Percentiles rank a stretch among this genome's conserved stretches.
Evolutionary conservation across 2,113 vertebrate genomes (phyloP).

Genomic region (Hemicordylus capensis): DNA sequence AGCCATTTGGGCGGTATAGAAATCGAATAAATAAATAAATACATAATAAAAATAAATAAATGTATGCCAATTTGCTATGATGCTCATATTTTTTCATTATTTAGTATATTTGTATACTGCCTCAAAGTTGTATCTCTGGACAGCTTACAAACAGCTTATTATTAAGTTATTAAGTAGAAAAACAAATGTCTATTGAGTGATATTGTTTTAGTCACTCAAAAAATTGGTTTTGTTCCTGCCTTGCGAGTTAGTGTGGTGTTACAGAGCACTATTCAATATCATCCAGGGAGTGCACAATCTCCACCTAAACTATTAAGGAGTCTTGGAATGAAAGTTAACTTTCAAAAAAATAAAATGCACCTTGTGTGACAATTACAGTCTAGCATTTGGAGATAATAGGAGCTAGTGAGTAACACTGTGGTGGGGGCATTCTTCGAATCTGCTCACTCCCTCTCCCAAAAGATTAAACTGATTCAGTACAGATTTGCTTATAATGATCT

Average conservation of each 20-base stretch:
- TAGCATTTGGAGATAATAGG: slow-evolving; percentile 16
- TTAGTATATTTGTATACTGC: too few relatives aligned
- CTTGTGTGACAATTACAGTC: background rate
- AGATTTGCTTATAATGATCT: slow-evolving; percentile 61
- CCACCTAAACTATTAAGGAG: background rate
- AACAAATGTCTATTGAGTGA: too few relatives aligned
- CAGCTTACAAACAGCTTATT: too few relatives aligned
- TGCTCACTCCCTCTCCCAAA: slow-evolving; percentile 8
- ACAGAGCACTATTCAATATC: background rate
- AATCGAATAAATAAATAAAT: too few relatives aligned
- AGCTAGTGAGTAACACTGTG: slow-evolving; percentile 8
- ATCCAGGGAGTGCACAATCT: fast-evolving
- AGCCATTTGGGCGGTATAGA: too few relatives aligned
- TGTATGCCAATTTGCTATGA: too few relatives aligned
- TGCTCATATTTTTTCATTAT: too few relatives aligned
- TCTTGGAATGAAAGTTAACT: slow-evolving; percentile 13
- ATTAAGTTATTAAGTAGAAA: too few relatives aligned
- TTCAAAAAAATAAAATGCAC: background rate
- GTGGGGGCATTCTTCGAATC: background rate
- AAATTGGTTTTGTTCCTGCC: background rate
- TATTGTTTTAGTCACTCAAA: too few relatives aligned
- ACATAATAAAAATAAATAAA: too few relatives aligned
- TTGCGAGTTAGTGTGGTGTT: background rate
- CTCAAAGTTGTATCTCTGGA: too few relatives aligned
- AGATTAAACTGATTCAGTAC: slow-evolving; percentile 61